Evolutionary conservation across 1,140 invertebrate genomes (phyloP), one percentile per base, ranked within the genome.

Genomic region (Drosophila watanabei): DNA sequence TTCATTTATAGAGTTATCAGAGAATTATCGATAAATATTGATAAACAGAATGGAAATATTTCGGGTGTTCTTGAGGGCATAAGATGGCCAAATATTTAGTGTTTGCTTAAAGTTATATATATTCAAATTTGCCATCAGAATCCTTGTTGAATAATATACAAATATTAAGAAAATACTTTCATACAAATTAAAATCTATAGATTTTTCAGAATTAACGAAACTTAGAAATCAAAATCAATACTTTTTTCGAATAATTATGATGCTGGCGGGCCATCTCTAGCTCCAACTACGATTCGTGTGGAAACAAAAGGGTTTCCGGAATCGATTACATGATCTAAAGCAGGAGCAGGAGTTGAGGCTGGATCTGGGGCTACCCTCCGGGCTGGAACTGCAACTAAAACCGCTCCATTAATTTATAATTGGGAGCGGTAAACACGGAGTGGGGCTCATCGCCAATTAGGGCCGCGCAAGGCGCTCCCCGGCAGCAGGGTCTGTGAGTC

Each of bases 321-420:
- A 37, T 6, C 33, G 5, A 37, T 24, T 13, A 2, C 11, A 35
- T 18, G n/a, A 35, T 3, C n/a, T 14, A 11, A 11, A 18, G 5
- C 18, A 5, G 18, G 18, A 24, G 7, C 4, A 8, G 14, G 7
- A 18, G 5, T 35, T 10, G 10, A 13, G 5, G 41, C n/a, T 2
- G 9, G 41, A 52, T 6, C 32, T 49, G 18, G 13, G 18, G 45
- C 11, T 24, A 9, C 13, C 60, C 46, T 24, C n/a, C n/a, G 6
- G 13, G 32, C 46, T 20, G 45, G 28, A 69, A 41, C 46, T 69
- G 66, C 61, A 69, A 51, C 66, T 64, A 66, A 66, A 45, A 20
- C 37, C 62, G 37, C 48, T 37, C 24, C 68, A 71, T 56, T 68
- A 32, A 46, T 71, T 46, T 68, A 46, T 68, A 56, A 68, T 69